These are phyloP conservation scores for Oryzias javanicus DNA, from an alignment of 2,113 vertebrate species.

Conservation along the genomic window DNA sequence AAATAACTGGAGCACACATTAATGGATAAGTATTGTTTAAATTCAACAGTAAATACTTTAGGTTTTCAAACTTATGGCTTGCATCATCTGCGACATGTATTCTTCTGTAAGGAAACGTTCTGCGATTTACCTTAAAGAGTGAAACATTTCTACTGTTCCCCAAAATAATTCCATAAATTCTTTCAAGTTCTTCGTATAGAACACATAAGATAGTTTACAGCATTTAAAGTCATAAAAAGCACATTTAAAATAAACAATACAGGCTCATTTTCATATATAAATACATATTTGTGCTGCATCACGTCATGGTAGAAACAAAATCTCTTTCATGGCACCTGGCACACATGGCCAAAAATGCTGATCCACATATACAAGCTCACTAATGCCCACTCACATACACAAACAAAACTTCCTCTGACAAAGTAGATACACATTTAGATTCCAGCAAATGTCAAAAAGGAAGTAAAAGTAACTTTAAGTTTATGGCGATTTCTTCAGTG, in stretches of 20 bases:
- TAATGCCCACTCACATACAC: background rate
- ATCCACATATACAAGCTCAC: slow-evolving; percentile 7
- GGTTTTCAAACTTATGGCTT: slow-evolving; percentile 15
- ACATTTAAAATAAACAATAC: slow-evolving; percentile 18
- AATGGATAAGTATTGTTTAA: slow-evolving; percentile 11
- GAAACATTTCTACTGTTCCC: slow-evolving; percentile 3
- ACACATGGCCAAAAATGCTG: slow-evolving; percentile 33
- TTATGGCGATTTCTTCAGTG: too few species aligned
- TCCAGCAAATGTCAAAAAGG: background rate
- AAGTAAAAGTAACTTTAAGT: background rate
- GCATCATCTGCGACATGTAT: slow-evolving; percentile 26
- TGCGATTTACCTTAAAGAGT: slow-evolving; percentile 9
- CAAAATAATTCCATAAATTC: slow-evolving; percentile 15
- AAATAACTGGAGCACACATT: slow-evolving; percentile 11
- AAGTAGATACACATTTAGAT: slow-evolving; percentile 1
- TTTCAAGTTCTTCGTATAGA: slow-evolving; percentile 22
- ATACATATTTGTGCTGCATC: slow-evolving; percentile 13
- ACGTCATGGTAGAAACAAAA: slow-evolving; percentile 26
- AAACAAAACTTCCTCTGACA: background rate
- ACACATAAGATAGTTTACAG: slow-evolving; percentile 22
- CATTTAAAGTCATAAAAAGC: slow-evolving; percentile 15
- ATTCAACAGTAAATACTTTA: slow-evolving; percentile 23
- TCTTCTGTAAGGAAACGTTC: slow-evolving; percentile 13
- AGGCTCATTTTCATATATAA: slow-evolving; percentile 13
- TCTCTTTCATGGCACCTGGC: slow-evolving; percentile 25